Conservation (phyloP, 1,140 invertebrate species). For the Tetramorium simillimum region DNA sequence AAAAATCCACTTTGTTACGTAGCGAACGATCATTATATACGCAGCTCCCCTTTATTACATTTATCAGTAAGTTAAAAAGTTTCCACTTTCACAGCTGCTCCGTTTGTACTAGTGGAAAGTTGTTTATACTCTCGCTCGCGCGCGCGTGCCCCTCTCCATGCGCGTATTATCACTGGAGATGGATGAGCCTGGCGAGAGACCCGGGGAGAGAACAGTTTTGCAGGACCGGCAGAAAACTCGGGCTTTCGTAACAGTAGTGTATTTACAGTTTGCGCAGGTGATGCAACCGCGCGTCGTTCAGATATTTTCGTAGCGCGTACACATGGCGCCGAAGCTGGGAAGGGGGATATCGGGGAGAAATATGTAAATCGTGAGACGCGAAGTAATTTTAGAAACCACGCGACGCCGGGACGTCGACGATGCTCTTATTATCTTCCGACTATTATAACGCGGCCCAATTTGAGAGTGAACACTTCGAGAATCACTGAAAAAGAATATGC, state of each 20-base stretch:
- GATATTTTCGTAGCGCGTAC: constrained; percentile 43
- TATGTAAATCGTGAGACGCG: constrained; percentile 25
- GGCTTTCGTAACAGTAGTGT: constrained; percentile 66
- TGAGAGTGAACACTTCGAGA: background rate
- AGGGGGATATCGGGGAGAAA: constrained; percentile 21
- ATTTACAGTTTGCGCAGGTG: constrained; percentile 68
- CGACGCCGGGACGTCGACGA: background rate
- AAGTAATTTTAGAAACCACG: constrained; percentile 38
- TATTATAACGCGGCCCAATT: background rate
- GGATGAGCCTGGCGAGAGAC: constrained; percentile 20
- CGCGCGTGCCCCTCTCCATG: background rate
- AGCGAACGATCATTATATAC: background rate
- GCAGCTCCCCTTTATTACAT: constrained; percentile 43
- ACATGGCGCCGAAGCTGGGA: background rate
- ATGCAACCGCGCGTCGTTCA: constrained; percentile 53
- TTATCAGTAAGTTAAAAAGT: constrained; percentile 62
- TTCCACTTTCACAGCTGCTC: constrained; percentile 75
- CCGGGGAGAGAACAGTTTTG: constrained; percentile 12
- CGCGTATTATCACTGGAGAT: constrained; percentile 57
- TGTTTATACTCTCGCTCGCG: constrained; percentile 70
- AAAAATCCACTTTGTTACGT: background rate
- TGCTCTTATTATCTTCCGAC: background rate
- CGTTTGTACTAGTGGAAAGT: constrained; percentile 66
- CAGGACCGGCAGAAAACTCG: constrained; percentile 12
- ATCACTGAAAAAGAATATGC: background rate